Conservation (phyloP, 2,888 invertebrate species). For the Hydropsyche betteni region DNA sequence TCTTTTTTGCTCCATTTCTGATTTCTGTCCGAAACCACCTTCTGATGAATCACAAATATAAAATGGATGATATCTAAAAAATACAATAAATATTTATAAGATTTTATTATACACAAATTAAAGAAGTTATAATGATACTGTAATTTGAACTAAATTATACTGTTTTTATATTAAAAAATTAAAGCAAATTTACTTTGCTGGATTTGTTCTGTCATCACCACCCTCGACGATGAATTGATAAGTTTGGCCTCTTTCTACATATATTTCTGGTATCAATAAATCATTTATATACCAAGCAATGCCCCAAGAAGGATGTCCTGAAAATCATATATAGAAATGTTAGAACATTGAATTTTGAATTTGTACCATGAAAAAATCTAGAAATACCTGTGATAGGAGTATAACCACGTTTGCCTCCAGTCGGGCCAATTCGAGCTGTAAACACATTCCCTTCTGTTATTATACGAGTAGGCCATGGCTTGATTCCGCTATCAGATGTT, state of each 20-base stretch:
- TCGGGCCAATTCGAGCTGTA: constrained; percentile 83
- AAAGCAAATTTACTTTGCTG: constrained; percentile 69
- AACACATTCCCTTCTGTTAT: constrained; percentile 71
- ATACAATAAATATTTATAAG: not conserved
- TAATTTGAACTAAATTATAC: too few relatives aligned
- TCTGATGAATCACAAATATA: constrained; percentile 88
- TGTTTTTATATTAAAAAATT: too few relatives aligned
- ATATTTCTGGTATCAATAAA: constrained; percentile 86
- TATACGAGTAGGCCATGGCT: constrained; percentile 77
- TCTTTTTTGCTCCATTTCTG: constrained; percentile 71
- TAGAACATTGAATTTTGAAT: not conserved
- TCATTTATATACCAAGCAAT: constrained; percentile 95
- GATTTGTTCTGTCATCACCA: constrained; percentile 80
- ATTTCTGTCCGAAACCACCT: constrained; percentile 87
- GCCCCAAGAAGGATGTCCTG: constrained; percentile 83
- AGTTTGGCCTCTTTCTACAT: constrained; percentile 85
- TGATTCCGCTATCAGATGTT: constrained; percentile 67
- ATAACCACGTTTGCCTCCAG: constrained; percentile 83
- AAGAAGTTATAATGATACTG: too few relatives aligned
- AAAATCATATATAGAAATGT: constrained; percentile 33
- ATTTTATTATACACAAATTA: too few relatives aligned
- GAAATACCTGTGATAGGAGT: constrained; percentile 76
- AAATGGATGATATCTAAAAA: constrained; percentile 82
- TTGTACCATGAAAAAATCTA: not conserved
- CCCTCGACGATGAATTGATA: constrained; percentile 90